phyloP scores from a whole-genome alignment of 2,113 vertebrate genomes.

The Balaenoptera acutorostrata region DNA sequence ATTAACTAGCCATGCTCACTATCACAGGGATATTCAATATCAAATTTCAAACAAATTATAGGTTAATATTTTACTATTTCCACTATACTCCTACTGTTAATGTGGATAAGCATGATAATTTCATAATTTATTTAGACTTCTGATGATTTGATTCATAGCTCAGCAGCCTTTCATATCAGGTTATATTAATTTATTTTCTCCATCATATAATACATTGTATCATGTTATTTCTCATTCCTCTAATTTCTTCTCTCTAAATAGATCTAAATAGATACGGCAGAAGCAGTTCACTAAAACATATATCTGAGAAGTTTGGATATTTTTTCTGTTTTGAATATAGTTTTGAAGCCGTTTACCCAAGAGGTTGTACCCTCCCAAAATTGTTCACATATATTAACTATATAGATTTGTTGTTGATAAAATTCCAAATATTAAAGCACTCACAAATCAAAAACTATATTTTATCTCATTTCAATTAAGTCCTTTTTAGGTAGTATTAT shows the following conservation, averaged over 20 bases:
- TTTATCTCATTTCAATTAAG: not conserved
- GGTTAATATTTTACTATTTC: not conserved
- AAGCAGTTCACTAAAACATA: not conserved
- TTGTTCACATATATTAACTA: not conserved
- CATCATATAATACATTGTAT: not conserved
- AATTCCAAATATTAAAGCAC: not conserved
- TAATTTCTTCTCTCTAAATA: slow-evolving; percentile 1
- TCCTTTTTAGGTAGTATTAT: not conserved
- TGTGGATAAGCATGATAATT: not conserved
- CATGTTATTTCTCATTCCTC: not conserved
- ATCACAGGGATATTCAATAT: not conserved
- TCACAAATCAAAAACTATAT: not conserved
- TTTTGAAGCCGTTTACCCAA: not conserved
- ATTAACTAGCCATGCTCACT: not conserved
- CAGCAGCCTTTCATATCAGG: not conserved
- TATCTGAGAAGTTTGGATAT: not conserved
- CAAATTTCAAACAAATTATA: not conserved
- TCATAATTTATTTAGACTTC: not conserved
- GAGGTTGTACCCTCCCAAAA: not conserved
- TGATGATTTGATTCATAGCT: not conserved
- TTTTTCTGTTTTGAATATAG: not conserved
- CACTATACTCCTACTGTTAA: not conserved
- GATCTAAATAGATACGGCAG: not conserved
- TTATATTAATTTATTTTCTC: not conserved
- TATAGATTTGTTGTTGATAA: not conserved